These are phyloP conservation scores for Potamarius usumacintae DNA, from an alignment of 2,113 vertebrate species.

Conservation along the genomic window DNA sequence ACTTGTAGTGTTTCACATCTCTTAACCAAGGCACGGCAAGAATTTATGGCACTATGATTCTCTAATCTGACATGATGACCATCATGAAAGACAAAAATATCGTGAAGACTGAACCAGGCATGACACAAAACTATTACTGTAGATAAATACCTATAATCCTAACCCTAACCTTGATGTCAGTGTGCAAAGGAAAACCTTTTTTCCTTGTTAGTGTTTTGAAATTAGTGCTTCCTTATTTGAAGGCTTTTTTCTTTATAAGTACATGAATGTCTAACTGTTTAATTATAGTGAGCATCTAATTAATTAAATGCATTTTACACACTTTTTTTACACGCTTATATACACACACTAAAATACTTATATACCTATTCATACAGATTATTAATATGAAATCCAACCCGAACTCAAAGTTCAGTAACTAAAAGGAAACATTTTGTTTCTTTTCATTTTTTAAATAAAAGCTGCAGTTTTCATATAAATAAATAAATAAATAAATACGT, in stretches of 20 bases:
- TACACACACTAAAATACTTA: conserved; percentile 21
- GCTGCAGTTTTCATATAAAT: neutral
- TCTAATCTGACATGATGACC: too few species aligned
- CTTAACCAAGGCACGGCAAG: too few species aligned
- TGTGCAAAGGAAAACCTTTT: neutral
- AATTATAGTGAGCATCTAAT: neutral
- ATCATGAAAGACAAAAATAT: too few species aligned
- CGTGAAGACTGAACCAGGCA: too few species aligned
- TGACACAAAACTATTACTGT: neutral
- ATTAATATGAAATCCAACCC: too few species aligned
- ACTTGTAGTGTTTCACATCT: too few species aligned
- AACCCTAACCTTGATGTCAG: neutral
- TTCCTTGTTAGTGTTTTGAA: neutral
- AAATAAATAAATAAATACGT: neutral
- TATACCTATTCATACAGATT: neutral
- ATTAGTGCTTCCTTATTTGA: neutral
- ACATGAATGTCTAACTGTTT: neutral
- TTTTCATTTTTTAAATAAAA: neutral
- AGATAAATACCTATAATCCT: neutral
- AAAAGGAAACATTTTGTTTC: too few species aligned
- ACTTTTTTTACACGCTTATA: neutral
- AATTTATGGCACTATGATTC: too few species aligned
- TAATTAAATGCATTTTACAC: neutral
- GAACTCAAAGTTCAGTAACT: neutral
- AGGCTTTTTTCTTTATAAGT: neutral